Evolutionary conservation across 2,888 invertebrate species (phyloP).

Genomic region (Sthenelais limicola): DNA sequence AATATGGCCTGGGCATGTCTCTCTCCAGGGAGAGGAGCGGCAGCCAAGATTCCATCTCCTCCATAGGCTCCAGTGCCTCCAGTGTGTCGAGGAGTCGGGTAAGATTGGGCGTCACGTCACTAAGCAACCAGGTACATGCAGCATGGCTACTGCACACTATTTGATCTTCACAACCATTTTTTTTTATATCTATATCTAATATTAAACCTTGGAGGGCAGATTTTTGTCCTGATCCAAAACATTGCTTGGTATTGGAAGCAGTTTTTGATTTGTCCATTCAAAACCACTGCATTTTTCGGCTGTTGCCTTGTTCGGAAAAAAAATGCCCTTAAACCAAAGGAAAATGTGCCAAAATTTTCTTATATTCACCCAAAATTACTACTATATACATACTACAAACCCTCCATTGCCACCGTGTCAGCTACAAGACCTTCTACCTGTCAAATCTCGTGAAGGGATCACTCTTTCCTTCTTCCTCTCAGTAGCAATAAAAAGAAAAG

Average conservation of each 20-base stretch:
- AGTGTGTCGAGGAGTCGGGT: constrained; percentile 76
- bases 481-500: too few species aligned
- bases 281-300: neutral
- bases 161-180: constrained; percentile 1
- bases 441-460: too few species aligned
- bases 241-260: too few species aligned
- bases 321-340: neutral
- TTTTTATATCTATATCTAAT: neutral
- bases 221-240: too few species aligned
- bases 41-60: constrained; percentile 87
- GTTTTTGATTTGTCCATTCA: neutral
- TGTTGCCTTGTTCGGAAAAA: neutral
- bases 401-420: constrained; percentile 28
- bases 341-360: neutral
- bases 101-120: constrained; percentile 83
- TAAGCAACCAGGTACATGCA: constrained; percentile 61
- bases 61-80: constrained; percentile 79
- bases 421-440: constrained; percentile 34
- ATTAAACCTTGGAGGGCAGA: neutral
- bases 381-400: neutral
- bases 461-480: too few species aligned
- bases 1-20: constrained; percentile 35
- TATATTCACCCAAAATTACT: neutral
- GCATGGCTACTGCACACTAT: constrained; percentile 42
- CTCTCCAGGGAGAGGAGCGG: constrained; percentile 73